Conservation (phyloP, 2,797 vertebrate species). For the Telmatherina bonti region DNA sequence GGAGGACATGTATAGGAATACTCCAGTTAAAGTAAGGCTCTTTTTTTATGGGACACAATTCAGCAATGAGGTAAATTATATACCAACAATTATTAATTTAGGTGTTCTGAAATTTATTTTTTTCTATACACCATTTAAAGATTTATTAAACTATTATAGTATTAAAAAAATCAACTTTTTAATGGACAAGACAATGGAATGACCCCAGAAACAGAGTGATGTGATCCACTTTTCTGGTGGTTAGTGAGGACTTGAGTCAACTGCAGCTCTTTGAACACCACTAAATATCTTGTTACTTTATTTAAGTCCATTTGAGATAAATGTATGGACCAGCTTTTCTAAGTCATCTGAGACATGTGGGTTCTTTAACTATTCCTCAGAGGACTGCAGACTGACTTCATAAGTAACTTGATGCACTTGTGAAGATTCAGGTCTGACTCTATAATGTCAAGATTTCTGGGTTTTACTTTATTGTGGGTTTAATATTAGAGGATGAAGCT, state of each 20-base stretch:
- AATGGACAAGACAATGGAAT: background rate
- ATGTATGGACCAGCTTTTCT: background rate
- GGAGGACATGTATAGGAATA: too few species aligned
- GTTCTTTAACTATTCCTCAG: background rate
- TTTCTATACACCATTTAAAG: background rate
- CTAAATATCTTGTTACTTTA: background rate
- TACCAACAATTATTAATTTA: too few species aligned
- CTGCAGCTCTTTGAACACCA: background rate
- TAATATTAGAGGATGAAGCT: background rate
- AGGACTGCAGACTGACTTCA: background rate
- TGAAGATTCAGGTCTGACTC: background rate
- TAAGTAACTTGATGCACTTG: background rate
- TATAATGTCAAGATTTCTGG: background rate
- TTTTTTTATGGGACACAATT: too few species aligned
- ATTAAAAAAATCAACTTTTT: background rate
- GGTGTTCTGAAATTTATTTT: background rate
- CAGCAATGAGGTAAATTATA: too few species aligned
- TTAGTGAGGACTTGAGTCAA: background rate
- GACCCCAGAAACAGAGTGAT: background rate
- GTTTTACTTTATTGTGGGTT: background rate
- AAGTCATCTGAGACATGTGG: background rate
- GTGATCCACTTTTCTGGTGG: background rate
- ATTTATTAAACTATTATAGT: background rate
- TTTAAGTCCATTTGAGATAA: background rate
- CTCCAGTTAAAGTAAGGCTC: too few species aligned